phyloP scores from a whole-genome alignment of 2,797 vertebrate genomes.

The Erithacus rubecula region DNA sequence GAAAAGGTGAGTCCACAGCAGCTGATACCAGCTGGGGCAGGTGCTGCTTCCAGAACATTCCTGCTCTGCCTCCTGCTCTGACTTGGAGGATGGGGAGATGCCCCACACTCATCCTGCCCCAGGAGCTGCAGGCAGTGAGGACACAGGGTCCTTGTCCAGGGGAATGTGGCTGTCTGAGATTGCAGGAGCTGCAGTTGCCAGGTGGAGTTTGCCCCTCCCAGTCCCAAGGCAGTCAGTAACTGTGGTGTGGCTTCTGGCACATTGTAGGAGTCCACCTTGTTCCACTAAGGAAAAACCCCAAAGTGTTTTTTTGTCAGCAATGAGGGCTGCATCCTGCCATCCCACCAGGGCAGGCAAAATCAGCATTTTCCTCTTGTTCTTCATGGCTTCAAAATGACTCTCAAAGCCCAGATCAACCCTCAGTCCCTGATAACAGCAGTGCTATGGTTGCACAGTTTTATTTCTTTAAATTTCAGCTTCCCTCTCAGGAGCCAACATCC shows the following conservation, averaged over 20 bases:
- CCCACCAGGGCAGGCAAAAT: not conserved
- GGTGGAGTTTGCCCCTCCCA: not conserved
- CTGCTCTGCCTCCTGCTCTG: not conserved
- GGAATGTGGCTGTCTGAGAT: fast-evolving
- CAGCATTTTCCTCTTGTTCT: not conserved
- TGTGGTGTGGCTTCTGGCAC: not conserved
- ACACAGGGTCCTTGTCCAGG: not conserved
- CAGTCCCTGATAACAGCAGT: not conserved
- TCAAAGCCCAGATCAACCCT: not conserved
- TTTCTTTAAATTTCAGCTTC: constrained; percentile 47
- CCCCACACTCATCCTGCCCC: fast-evolving
- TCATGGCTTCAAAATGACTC: not conserved
- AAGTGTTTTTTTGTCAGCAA: not conserved
- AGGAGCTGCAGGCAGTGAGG: not conserved
- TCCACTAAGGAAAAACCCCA: not conserved
- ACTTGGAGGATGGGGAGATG: fast-evolving
- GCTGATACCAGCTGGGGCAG: not conserved
- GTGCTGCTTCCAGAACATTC: not conserved
- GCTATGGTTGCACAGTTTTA: fast-evolving
- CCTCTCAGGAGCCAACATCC: constrained; percentile 47
- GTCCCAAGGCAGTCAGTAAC: not conserved
- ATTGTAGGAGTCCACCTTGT: not conserved
- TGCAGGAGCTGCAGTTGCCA: not conserved
- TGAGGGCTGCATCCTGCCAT: not conserved
- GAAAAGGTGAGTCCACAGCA: not conserved